Base-by-base conservation (phyloP, 2,797 vertebrate species). In the Dallia pectoralis region DNA sequence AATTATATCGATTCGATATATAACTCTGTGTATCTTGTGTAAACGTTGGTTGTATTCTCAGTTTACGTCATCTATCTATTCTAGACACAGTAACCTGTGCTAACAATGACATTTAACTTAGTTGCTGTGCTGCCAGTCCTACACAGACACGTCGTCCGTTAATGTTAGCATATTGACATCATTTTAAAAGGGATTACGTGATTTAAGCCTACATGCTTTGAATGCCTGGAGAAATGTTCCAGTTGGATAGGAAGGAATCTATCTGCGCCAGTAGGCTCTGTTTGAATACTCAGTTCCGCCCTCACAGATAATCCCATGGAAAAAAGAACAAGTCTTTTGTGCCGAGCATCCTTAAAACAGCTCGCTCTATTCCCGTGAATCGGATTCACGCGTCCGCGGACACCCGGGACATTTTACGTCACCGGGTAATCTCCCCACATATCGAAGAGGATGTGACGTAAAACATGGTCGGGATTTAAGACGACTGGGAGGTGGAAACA, bases 221-320 rank as follows among this genome's bases (percentile, higher is more conserved):
- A 82, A 88, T 82, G 87, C 89, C 89, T 88, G 84, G 80, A 93
- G 88, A 90, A 89, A 83, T 87, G 89, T 87, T 91, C 88, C 82
- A 92, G 84, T 92, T 90, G 91, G 91, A 91, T 82, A 80, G 73
- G 73, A 77, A 81, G 82, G 84, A 87, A 90, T 89, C 86, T 84
- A 25, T 61, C 71, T 7, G 29, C 87, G 88, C 89, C 90, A 92
- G 87, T 87, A 84, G 79, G 82, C 83, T 76, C 77, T 29, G 83
- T 81, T 76, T 91, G 84, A 89, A 89, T 87, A 81, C 83, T 79
- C 82, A 83, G 84, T 88, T 84, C 89, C 88, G 56, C 87, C 81
- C 85, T 86, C 47, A 63, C 87, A 87, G 81, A 87, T 89, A 91
- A 91, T 91, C 86, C 86, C 74, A 71, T 83, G 82, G 85, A 90